These are phyloP conservation scores for Syngnathus acus DNA, from an alignment of 2,797 vertebrate species.

Conservation along the genomic window DNA sequence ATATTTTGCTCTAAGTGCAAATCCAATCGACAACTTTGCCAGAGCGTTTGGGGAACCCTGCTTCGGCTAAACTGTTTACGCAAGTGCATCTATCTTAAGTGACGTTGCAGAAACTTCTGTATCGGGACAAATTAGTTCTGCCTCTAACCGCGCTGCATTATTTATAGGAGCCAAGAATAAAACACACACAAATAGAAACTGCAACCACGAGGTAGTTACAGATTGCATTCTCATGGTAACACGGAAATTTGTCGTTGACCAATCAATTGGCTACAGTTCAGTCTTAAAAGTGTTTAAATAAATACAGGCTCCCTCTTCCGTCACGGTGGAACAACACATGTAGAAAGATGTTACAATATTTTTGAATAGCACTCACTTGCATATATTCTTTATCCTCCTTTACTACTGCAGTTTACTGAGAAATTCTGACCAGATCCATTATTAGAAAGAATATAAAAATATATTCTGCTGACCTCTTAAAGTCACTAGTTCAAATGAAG, in stretches of 20 bases:
- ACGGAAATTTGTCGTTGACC: not conserved
- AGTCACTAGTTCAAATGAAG: not conserved
- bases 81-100: not conserved
- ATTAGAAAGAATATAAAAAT: no score
- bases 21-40: not conserved
- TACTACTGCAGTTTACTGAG: no score
- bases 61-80: not conserved
- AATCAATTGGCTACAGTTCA: not conserved
- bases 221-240: not conserved
- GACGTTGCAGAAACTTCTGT: not conserved
- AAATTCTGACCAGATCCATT: no score
- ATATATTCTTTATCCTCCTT: not conserved
- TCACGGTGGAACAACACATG: not conserved
- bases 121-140: not conserved
- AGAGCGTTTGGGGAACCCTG: not conserved
- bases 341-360: not conserved
- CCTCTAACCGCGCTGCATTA: slow-evolving; percentile 1
- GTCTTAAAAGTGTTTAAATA: no score
- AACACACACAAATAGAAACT: not conserved
- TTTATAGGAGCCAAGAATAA: not conserved
- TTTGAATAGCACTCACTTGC: not conserved
- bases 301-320: no score
- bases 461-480: no score
- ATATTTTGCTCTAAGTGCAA: not conserved
- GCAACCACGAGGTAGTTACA: not conserved